Evolutionary conservation across 2,113 vertebrate genomes (phyloP), one percentile per base, ranked within the genome.

Genomic region (Todiramphus saurophagus): DNA sequence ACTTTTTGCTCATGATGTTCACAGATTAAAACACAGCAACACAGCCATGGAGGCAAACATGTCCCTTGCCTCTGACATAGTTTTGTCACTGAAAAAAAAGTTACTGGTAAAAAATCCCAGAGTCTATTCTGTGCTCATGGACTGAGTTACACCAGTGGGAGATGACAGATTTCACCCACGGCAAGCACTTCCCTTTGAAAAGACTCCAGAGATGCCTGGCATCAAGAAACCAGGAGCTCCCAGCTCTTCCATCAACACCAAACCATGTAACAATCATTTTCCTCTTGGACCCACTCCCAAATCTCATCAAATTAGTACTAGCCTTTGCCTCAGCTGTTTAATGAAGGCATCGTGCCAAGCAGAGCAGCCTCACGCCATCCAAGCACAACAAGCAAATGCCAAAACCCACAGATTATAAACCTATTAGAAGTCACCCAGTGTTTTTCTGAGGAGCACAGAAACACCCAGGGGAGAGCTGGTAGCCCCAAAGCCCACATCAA

Each of bases 221-320:
- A 78, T 46, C 68, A 67, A 60, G 68, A 59, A 70, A 4, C 7
- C 37, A 53, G 41, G 73, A 92, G 51, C 46, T 78, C 37, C 51
- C 60, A 62, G 69, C 37, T 81, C 55, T 53, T 74, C 82, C 66
- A 85, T 56, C 53, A 81, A 62, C 64, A 64, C 16, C 55, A 37
- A 30, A 28, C 25, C 39, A n/a, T 0, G 1, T 30, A 55, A 55
- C 59, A 62, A 51, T 11, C 2, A 0, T 60, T 17, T 64, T 68
- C 28, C 5, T 53, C 50, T 82, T 82, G 85, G 74, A 81, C 13
- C 41, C 0, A 0, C 78, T 62, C 78, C 88, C 44, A 89, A 83
- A 25, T 11, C 17, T 48, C 0, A 3, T 51, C 72, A 80, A 73
- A 86, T 60, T 4, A 80, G 76, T 63, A 55, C 53, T 67, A 63